Conservation (phyloP, 2,797 vertebrate genomes). For the Sandelia bainsii region DNA sequence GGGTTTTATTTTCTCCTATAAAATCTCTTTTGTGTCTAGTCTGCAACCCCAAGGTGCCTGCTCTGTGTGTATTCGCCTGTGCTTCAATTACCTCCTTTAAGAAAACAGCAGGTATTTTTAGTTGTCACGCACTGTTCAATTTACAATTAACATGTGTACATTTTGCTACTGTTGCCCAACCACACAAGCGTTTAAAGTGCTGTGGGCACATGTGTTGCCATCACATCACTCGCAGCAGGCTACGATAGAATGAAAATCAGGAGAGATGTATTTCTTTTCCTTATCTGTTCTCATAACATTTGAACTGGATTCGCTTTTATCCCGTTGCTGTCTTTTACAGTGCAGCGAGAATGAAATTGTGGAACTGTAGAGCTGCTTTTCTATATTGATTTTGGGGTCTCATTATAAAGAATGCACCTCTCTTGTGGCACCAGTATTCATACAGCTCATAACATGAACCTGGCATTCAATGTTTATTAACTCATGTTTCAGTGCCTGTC, state of each 20-base stretch:
- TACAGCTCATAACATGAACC: constrained; percentile 76
- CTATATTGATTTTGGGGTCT: constrained; percentile 66
- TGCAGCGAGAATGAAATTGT: constrained; percentile 59
- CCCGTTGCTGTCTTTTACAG: constrained; percentile 45
- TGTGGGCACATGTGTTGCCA: constrained; percentile 47
- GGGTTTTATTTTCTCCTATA: background rate
- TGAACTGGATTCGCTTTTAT: constrained; percentile 48
- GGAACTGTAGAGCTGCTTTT: constrained; percentile 36
- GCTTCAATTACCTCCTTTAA: constrained; percentile 11
- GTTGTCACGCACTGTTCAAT: constrained; percentile 57
- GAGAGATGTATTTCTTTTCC: constrained; percentile 37
- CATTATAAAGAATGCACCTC: constrained; percentile 62
- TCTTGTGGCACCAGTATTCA: constrained; percentile 61
- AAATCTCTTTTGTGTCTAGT: constrained; percentile 9
- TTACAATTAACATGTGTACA: constrained; percentile 64
- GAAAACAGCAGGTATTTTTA: constrained; percentile 59
- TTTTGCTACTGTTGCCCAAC: constrained; percentile 35
- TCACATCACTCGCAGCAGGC: constrained; percentile 51
- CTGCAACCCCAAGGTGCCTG: background rate
- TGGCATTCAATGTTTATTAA: constrained; percentile 56
- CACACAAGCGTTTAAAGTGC: constrained; percentile 49
- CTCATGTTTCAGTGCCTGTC: constrained; percentile 36
- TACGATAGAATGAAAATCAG: constrained; percentile 12
- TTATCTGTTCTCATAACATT: constrained; percentile 49
- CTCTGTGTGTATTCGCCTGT: background rate